Base-by-base conservation (phyloP, 2,888 invertebrate genomes). In the Ptychoptera contaminata region DNA sequence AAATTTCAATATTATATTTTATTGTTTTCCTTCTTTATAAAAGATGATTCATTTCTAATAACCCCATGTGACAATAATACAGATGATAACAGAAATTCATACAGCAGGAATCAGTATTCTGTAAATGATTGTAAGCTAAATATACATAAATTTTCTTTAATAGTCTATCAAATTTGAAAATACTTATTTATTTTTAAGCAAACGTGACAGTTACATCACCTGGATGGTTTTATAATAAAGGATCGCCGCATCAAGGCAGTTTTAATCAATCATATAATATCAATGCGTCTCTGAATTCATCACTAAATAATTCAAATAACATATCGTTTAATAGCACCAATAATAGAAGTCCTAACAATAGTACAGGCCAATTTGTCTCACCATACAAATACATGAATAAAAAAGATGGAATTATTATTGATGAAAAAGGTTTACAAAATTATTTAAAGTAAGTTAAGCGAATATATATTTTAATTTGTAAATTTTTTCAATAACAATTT, bases 321-420 rank as follows among this genome's bases (percentile, higher is more conserved):
- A 58, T 55, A 8, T 54, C 56, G 0, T 45, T 59, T 1, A 64
- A 59, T 51, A 51, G 51, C 6, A 63, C 58, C 43, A 51, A 53
- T 5, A 16, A 56, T 1, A 59, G 56, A 46, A 59, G 55, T 44
- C 15, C 16, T 8, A 59, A n/a, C n/a, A n/a, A 57, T 10, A 53
- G 54, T 8, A 52, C 56, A 10, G 52, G 54, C 6, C 52, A 55
- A 3, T 62, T 61, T 39, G 53, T 54, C 48, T 60, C 63, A 8
- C 58, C 62, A 2, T 63, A 63, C 40, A 55, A 55, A 3, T 23
- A 23, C 7, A 60, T 60, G 43, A 53, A 56, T 42, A 46, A 53
- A 16, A 56, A 55, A 2, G 59, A 63, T 10, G 71, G 72, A 46
- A 56, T 66, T 14, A 71, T 74, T 41, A 64, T 63, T 0, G 69